Base-by-base conservation (phyloP, 1,140 invertebrate genomes). In the Aricia agestis region DNA sequence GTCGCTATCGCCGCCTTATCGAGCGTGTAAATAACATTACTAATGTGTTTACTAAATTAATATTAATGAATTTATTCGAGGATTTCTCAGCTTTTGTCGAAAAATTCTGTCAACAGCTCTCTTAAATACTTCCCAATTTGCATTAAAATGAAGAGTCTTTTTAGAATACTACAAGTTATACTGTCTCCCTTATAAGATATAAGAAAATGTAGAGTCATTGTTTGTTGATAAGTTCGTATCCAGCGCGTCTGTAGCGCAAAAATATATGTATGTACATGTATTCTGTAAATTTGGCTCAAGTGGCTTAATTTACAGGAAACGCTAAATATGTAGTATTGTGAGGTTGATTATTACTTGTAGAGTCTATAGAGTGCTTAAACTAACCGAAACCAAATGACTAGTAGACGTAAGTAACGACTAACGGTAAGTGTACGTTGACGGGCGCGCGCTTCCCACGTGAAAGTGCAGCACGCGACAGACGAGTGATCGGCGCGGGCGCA, bases 401-500 rank as follows among this genome's bases (percentile, higher is more conserved):
- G 18, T 63, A 25, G 13, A 31, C 59, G 59, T 61, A 61, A 25
- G 18, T 63, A n/a, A n/a, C 25, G 25, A 25, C 25, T 25, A 63
- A 63, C 59, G 59, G 59, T 19, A 63, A 19, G 19, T 63, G 10
- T 63, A 63, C 59, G 59, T 18, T 63, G 59, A 25, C 59, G 45
- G 25, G 57, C 57, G 58, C 6, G 9, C 59, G 68, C 58, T 52
- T 13, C 31, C 68, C 57, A 67, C 75, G 77, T 71, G 78, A 78
- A 78, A 78, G 77, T 77, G 45, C 11, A 67, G 68, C 78, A 80
- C 78, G 78, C 76, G 72, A 45, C 32, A 66, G 66, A 25, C 52
- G 80, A 76, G 78, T 82, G 80, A 82, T 78, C 72, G 57, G 57
- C 59, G 59, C 6, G 6, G 59, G 18, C 18, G 31, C 69, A 72